These are phyloP conservation scores for Solea senegalensis DNA, from an alignment of 2,113 vertebrate genomes.

Conservation along the genomic window DNA sequence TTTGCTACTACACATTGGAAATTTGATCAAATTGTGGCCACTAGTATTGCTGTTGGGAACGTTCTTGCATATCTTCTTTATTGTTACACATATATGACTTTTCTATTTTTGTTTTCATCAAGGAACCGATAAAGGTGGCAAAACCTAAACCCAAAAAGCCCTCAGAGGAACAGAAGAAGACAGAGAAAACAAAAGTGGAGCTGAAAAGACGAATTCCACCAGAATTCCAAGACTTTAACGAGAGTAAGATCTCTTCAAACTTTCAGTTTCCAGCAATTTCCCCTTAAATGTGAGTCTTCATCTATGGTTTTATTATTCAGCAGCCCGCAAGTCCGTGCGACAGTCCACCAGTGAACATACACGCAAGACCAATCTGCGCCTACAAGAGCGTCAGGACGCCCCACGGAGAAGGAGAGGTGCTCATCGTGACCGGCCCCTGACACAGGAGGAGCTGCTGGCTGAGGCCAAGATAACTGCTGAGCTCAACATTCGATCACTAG, in stretches of 20 bases:
- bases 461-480: conserved; percentile 95
- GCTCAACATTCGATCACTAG: conserved; percentile 92
- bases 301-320: background rate
- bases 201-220: conserved; percentile 79
- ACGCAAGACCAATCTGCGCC: conserved; percentile 90
- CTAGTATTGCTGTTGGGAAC: background rate
- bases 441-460: conserved; percentile 93
- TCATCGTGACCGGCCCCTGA: conserved; percentile 87
- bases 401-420: conserved; percentile 89
- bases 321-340: conserved; percentile 92
- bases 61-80: background rate
- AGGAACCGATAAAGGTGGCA: conserved; percentile 92
- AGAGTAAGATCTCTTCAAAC: conserved; percentile 81
- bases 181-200: conserved; percentile 85
- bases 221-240: conserved; percentile 87
- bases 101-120: conserved; percentile 15
- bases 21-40: background rate
- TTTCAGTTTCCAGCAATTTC: background rate
- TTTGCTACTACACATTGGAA: background rate
- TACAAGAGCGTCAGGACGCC: conserved; percentile 94
- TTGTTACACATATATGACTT: background rate
- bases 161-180: conserved; percentile 74
- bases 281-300: background rate
- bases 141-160: conserved; percentile 88
- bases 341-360: conserved; percentile 97